A percentile compares a stretch with the other conserved stretches of the same genome.
Conservation (phyloP, 2,888 invertebrate species). For the Agrotis exclamationis region DNA sequence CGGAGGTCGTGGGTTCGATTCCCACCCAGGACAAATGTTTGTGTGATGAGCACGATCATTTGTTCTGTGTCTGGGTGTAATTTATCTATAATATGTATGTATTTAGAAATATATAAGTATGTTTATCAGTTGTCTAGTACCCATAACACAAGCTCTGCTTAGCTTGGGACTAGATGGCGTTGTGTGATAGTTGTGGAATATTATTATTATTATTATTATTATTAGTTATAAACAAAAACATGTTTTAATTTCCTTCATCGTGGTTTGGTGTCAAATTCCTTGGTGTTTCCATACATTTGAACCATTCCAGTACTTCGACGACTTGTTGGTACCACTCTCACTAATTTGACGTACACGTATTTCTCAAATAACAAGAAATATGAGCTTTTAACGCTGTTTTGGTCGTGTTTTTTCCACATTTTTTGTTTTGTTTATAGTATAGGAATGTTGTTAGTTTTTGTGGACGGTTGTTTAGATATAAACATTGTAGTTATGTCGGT, state of each 20-base stretch:
- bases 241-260: neutral
- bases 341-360: slow-evolving; percentile 11
- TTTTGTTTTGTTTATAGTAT: neutral
- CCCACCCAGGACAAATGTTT: no score
- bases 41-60: no score
- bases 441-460: neutral
- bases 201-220: no score
- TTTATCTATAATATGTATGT: no score
- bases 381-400: neutral
- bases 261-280: slow-evolving; percentile 23
- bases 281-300: slow-evolving; percentile 45
- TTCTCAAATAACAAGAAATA: slow-evolving; percentile 5
- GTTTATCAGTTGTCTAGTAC: no score
- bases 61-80: no score
- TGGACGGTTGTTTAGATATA: neutral
- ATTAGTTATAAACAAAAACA: neutral
- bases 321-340: slow-evolving; percentile 8
- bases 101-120: no score
- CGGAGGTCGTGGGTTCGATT: no score
- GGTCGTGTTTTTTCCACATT: neutral
- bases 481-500: neutral
- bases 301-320: neutral
- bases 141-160: no score
- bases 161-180: no score
- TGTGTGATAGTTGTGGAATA: no score